Base-by-base conservation (phyloP, 1,140 invertebrate genomes). In the Belonocnema kinseyi region DNA sequence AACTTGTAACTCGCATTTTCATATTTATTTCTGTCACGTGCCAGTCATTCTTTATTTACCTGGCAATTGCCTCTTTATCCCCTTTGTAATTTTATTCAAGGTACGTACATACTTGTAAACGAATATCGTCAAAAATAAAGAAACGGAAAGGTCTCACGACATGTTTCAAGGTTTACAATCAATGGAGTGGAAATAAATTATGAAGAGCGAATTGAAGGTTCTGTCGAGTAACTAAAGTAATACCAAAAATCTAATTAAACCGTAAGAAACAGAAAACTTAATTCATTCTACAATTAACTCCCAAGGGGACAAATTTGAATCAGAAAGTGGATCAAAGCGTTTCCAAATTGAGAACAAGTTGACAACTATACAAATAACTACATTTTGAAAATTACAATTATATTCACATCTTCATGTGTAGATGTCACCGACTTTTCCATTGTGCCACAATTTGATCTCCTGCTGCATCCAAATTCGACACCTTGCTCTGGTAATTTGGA, bases 51-150 rank as follows among this genome's bases (percentile, higher is more conserved):
- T 61, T 61, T 61, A 61, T n/a, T 61, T 21, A 26, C 19, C 56
- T 61, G 56, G 33, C 33, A 61, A 61, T 61, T 61, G 33, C 21
- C 12, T 33, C 33, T 61, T 61, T 61, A 13, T 26, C 21, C 33
- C 21, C 33, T 33, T 61, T 61, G 56, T 61, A 26, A 61, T 61
- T 26, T 61, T 61, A 61, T 61, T 61, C 56, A 61, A 61, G 56
- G 56, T 61, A 61, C 26, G 26, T 58, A 58, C 56, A 58, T 58
- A 58, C 26, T 16, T 56, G 17, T 58, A 61, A 61, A 61, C 21
- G 56, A 61, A 61, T 61, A 61, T 61, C 56, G 17, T 61, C 56
- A 26, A 61, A 61, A 61, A 61, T 61, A 61, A 61, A 33, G 56
- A 61, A 61, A 61, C 56, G 56, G 56, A 61, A 61, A 61, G 56